These are phyloP conservation scores for Perizoma flavofasciatum DNA, from an alignment of 2,888 invertebrate species.

Conservation along the genomic window DNA sequence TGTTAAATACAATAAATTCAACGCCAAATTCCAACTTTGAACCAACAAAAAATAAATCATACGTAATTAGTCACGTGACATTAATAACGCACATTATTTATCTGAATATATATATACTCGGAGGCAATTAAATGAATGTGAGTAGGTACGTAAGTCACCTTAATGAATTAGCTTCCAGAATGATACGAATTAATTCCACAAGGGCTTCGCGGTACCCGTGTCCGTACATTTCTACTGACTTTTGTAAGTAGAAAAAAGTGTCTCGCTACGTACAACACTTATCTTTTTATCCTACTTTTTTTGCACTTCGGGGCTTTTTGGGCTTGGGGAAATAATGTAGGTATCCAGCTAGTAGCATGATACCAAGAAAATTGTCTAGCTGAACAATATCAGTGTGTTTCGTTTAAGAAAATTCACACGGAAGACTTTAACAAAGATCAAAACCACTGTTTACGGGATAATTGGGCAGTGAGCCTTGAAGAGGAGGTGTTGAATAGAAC, in stretches of 20 bases:
- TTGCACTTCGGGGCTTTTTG: too few species aligned
- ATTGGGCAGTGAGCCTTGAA: slow-evolving; percentile 14
- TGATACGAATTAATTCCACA: slow-evolving; percentile 1
- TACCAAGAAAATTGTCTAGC: too few species aligned
- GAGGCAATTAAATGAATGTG: slow-evolving; percentile 22
- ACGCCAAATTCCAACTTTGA: neutral
- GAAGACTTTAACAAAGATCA: neutral
- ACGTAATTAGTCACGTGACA: slow-evolving; percentile 6
- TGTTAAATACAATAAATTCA: neutral
- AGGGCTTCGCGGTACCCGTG: neutral
- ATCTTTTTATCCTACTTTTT: too few species aligned
- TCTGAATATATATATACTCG: slow-evolving; percentile 4
- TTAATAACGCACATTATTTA: slow-evolving; percentile 18
- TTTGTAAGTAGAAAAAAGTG: too few species aligned
- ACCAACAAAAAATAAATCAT: neutral
- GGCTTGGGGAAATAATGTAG: too few species aligned
- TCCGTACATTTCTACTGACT: neutral
- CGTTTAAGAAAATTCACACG: too few species aligned
- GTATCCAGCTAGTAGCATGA: too few species aligned
- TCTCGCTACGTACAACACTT: too few species aligned
- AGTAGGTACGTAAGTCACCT: slow-evolving; percentile 9
- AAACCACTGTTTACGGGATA: slow-evolving; percentile 4
- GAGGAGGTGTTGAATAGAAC: slow-evolving; percentile 18
- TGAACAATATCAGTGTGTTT: too few species aligned
- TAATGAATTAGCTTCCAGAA: slow-evolving; percentile 16